Evolutionary conservation across 30 jellyfish, hydroid and myxozoan species (phyloP), one percentile per base, ranked within the genome.

Genomic region (Hydra vulgaris): DNA sequence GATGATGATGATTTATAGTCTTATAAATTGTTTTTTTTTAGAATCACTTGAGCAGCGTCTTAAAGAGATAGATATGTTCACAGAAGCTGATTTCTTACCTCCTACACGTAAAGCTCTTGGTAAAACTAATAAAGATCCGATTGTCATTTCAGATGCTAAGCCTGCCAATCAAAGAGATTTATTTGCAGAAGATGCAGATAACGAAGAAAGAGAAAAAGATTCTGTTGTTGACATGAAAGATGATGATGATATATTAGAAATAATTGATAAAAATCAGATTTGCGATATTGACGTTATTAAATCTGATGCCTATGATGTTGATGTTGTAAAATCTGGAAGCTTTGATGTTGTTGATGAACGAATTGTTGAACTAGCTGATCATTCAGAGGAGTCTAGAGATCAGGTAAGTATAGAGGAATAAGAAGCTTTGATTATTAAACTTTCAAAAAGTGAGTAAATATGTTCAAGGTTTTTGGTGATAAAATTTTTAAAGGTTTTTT

Each of bases 111-210:
- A 23, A 8, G 12, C 84, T 17, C 68, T 52, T 0, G 23, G 83
- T 82, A 55, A 72, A 25, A 85, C 27, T 70, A 54, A 71, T 82
- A 40, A 78, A 17, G 70, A 83, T 27, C 61, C 75, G 16, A 68
- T 74, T 18, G 72, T 67, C 22, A 21, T 86, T 24, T 72, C 20
- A 55, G 72, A 15, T 23, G 83, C 85, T 56, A 72, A 55, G 88
- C 27, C 77, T 53, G 78, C 87, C 26, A 78, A 23, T 23, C 83
- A 84, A 21, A 84, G 95, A 66, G 94, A 85, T 52, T 80, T 89
- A 0, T 89, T 89, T 81, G 95, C 77, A 1, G 95, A 89, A 54
- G 95, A 89, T 26, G 83, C 88, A 23, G 93, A 76, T 15, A 87
- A 89, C 72, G 79, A 81, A 21, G 82, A 74, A 17, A 73, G 84